Evolutionary conservation across 2,888 invertebrate genomes (phyloP).

Genomic region (Amblyjoppa fuscipennis): DNA sequence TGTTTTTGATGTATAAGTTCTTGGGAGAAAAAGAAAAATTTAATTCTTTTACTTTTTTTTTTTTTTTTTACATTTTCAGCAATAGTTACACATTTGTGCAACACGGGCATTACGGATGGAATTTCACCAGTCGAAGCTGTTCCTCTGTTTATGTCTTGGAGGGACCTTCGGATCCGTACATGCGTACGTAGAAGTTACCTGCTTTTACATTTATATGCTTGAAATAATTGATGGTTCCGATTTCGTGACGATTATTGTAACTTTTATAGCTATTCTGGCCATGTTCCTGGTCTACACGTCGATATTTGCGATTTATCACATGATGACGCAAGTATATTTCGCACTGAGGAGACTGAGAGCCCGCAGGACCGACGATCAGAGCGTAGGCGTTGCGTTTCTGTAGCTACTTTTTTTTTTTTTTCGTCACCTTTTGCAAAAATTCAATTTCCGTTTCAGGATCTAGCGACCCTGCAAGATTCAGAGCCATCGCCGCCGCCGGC

Average conservation of each 20-base stretch:
- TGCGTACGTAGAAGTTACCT: slow-evolving; percentile 78
- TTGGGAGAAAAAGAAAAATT: slow-evolving; percentile 27
- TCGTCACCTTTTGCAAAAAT: neutral
- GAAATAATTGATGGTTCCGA: neutral
- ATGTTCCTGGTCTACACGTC: slow-evolving; percentile 74
- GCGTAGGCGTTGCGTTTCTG: slow-evolving; percentile 29
- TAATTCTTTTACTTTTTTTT: neutral
- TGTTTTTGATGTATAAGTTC: neutral
- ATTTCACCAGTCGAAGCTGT: slow-evolving; percentile 78
- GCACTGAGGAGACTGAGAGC: slow-evolving; percentile 44
- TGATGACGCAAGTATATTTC: slow-evolving; percentile 48
- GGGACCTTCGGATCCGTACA: slow-evolving; percentile 79
- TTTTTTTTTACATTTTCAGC: slow-evolving; percentile 71
- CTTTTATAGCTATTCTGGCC: slow-evolving; percentile 78
- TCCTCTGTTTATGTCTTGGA: slow-evolving; percentile 75
- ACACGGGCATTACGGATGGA: slow-evolving; percentile 84
- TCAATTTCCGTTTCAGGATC: slow-evolving; percentile 74
- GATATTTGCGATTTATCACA: slow-evolving; percentile 32
- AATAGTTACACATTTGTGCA: slow-evolving; percentile 80
- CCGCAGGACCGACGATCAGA: slow-evolving; percentile 33
- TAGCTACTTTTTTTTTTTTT: slow-evolving; percentile 26
- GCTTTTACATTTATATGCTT: neutral
- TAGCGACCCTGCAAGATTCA: slow-evolving; percentile 77
- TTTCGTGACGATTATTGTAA: neutral
- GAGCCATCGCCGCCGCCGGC: slow-evolving; percentile 72